A percentile compares a stretch with the other conserved stretches of the same genome.
These are phyloP conservation scores for Aethina tumida DNA, from an alignment of 1,140 invertebrate genomes.

Conservation along the genomic window DNA sequence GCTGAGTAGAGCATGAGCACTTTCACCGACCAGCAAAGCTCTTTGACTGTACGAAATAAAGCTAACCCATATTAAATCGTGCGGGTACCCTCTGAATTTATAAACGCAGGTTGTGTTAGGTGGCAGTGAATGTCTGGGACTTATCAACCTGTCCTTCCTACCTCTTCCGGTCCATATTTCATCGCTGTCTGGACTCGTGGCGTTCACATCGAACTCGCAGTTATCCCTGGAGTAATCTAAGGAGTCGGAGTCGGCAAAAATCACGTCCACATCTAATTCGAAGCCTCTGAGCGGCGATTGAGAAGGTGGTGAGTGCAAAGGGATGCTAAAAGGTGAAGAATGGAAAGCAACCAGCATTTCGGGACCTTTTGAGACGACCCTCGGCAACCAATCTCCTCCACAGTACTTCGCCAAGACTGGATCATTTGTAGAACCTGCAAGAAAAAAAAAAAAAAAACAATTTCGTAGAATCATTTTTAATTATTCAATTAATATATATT, in stretches of 20 bases:
- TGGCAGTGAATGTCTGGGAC: constrained; percentile 71
- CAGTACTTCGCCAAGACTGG: constrained; percentile 77
- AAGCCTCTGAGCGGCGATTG: constrained; percentile 59
- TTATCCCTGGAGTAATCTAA: constrained; percentile 54
- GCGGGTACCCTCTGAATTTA: constrained; percentile 65
- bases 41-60: constrained; percentile 73
- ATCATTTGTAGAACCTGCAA: constrained; percentile 63
- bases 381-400: constrained; percentile 70
- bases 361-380: constrained; percentile 58
- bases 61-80: constrained; percentile 77
- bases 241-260: constrained; percentile 74
- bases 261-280: constrained; percentile 76
- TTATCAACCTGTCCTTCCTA: constrained; percentile 55
- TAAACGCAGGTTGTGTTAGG: constrained; percentile 80
- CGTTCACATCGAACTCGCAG: constrained; percentile 63
- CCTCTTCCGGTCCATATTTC: constrained; percentile 39
- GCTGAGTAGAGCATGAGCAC: constrained; percentile 25
- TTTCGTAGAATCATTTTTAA: no score
- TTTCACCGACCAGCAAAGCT: constrained; percentile 45
- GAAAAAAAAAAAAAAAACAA: no score
- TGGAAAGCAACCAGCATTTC: constrained; percentile 80
- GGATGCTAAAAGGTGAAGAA: constrained; percentile 65
- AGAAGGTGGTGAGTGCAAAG: constrained; percentile 44
- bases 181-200: constrained; percentile 47
- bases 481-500: no score